phyloP scores from a whole-genome alignment of 1,140 invertebrate species.

The Lasioglossum baleicum region DNA sequence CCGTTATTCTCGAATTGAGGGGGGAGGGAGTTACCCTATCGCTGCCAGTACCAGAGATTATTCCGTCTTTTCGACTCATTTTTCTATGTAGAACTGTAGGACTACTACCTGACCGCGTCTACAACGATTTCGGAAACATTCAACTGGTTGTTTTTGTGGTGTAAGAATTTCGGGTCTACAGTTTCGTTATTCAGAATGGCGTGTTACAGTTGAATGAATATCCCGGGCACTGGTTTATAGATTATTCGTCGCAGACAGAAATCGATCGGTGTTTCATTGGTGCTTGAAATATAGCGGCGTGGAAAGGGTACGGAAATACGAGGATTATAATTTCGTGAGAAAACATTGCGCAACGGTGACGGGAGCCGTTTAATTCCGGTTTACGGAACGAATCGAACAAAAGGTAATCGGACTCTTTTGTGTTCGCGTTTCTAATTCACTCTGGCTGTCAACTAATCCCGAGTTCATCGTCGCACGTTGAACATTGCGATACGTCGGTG shows the following conservation, averaged over 20 bases:
- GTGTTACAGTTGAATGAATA: not conserved
- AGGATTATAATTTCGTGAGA: not conserved
- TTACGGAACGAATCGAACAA: not conserved
- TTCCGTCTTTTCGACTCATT: too few species aligned
- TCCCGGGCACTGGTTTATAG: not conserved
- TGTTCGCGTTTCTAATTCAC: not conserved
- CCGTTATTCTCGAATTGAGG: too few species aligned
- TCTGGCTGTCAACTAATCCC: not conserved
- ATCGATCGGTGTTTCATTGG: not conserved
- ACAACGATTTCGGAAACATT: too few species aligned
- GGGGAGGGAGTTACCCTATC: too few species aligned
- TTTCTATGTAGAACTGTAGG: too few species aligned
- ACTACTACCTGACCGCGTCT: too few species aligned
- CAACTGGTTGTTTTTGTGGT: not conserved
- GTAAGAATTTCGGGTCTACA: not conserved
- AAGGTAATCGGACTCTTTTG: conserved; percentile 5
- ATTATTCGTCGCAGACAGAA: not conserved
- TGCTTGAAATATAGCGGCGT: not conserved
- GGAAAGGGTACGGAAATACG: not conserved
- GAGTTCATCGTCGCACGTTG: conserved; percentile 1
- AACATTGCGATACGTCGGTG: not conserved
- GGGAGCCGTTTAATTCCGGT: not conserved
- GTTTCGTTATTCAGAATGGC: not conserved
- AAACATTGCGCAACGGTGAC: not conserved
- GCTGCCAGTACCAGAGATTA: too few species aligned